Evolutionary conservation across 1,140 invertebrate species (phyloP), one percentile per base, ranked within the genome.

Genomic region (Drosophila prosaltans): DNA sequence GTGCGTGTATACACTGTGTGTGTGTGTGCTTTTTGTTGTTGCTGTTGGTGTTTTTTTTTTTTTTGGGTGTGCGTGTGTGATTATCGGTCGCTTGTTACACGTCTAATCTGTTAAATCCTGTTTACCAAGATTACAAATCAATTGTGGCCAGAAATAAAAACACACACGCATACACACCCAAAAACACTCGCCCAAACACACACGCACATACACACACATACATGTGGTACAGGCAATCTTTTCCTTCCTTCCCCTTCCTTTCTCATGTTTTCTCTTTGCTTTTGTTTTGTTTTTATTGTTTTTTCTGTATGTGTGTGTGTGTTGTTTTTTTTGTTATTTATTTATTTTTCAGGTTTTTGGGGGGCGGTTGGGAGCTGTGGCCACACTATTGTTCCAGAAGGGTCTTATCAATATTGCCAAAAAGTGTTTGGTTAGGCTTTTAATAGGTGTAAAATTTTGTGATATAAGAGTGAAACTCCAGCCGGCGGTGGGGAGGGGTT

Each of bases 21-120:
- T 36, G 74, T 84, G 72, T 78, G 54, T 43, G 72, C 54, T 59
- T 68, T 40, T 66, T 48, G 55, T 74, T 45, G 61, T 51, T 74
- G 71, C 40, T 68, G 64, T 74, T 21, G 16, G 3, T 36, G 32
- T 7, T 36, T 5, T 36, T 36, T 36, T 24, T 24, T 51, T 51
- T 59, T 59, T 43, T 28, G 40, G 61, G 62, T 36, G 75, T 62
- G 68, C 66, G 69, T 80, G 73, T 83, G 80, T 76, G 83, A 88
- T 83, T 88, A 88, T 88, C 80, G 85, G 80, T 77, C 73, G 80
- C 83, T 89, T 88, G 84, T 89, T 89, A 88, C 80, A 88, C 83
- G 84, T 88, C 80, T 89, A 88, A 88, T 88, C 83, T 88, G 83
- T 89, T 88, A 83, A 88, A 88, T 88, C 84, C 83, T 88, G 83